phyloP scores from a whole-genome alignment of 2,888 invertebrate species.

The Phrixothrix hirtus region DNA sequence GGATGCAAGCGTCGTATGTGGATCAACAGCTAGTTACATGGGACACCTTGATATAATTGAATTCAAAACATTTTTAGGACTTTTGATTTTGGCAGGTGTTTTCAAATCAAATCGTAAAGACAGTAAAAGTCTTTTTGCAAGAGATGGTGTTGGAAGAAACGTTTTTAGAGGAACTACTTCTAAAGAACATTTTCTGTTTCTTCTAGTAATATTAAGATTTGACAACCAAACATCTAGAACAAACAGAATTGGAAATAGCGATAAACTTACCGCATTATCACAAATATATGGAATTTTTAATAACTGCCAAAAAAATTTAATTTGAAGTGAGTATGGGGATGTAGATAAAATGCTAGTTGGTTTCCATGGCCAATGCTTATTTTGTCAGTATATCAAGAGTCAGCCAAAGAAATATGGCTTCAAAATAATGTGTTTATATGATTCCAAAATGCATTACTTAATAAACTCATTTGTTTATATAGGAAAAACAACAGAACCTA shows the following conservation, averaged over 20 bases:
- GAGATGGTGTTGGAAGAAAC: slow-evolving; percentile 7
- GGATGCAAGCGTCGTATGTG: neutral
- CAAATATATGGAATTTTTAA: neutral
- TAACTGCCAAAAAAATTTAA: too few relatives aligned
- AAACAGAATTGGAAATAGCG: slow-evolving; percentile 6
- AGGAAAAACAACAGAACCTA: neutral
- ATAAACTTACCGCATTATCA: slow-evolving; percentile 7
- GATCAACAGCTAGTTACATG: slow-evolving; percentile 7
- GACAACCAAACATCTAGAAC: neutral
- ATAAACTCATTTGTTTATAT: neutral
- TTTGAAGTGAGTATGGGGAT: neutral
- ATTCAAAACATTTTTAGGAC: neutral
- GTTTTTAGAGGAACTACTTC: slow-evolving; percentile 7
- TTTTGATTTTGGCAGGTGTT: neutral
- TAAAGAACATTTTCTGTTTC: slow-evolving; percentile 6
- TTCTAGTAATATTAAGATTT: neutral
- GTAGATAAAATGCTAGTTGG: slow-evolving; percentile 8
- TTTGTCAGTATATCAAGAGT: slow-evolving; percentile 6
- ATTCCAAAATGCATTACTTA: slow-evolving; percentile 2
- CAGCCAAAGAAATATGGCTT: slow-evolving; percentile 9
- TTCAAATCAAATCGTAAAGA: slow-evolving; percentile 9
- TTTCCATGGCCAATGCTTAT: slow-evolving; percentile 3
- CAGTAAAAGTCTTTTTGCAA: slow-evolving; percentile 9
- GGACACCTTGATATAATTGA: slow-evolving; percentile 8
- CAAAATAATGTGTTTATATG: too few relatives aligned